Conservation (phyloP, 2,113 vertebrate genomes). For the Mustela nigripes region DNA sequence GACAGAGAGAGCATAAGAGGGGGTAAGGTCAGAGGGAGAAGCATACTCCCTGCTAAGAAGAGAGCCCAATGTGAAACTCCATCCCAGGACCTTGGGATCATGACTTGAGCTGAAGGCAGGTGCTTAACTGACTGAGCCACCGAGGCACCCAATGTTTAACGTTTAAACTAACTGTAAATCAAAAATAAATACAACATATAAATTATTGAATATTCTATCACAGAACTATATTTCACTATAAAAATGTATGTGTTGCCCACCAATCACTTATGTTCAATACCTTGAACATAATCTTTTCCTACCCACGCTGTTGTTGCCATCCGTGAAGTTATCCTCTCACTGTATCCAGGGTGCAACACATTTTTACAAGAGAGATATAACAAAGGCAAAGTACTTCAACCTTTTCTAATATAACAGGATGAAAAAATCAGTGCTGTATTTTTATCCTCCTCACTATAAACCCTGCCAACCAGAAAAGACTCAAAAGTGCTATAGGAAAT, state of each 20-base stretch:
- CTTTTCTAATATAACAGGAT: slow-evolving; percentile 3
- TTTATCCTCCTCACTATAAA: not conserved
- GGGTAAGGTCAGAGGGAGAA: too few relatives aligned
- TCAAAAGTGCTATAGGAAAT: not conserved
- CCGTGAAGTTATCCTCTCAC: not conserved
- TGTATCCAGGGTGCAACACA: not conserved
- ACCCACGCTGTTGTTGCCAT: not conserved
- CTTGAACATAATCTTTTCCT: not conserved
- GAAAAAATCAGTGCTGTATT: not conserved
- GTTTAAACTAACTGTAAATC: not conserved
- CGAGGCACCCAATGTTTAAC: not conserved
- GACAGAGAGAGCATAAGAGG: too few relatives aligned
- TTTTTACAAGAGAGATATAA: not conserved
- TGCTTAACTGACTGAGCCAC: too few relatives aligned
- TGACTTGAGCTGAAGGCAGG: too few relatives aligned
- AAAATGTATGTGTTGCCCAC: not conserved
- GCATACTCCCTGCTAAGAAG: too few relatives aligned
- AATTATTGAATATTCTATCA: not conserved
- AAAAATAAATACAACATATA: not conserved
- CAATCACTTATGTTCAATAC: not conserved
- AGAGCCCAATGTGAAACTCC: too few relatives aligned
- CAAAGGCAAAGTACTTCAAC: not conserved
- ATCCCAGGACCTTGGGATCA: too few relatives aligned
- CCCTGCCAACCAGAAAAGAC: not conserved
- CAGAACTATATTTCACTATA: not conserved